Base-by-base conservation (phyloP, 2,113 vertebrate species). In the Lanius ludovicianus region DNA sequence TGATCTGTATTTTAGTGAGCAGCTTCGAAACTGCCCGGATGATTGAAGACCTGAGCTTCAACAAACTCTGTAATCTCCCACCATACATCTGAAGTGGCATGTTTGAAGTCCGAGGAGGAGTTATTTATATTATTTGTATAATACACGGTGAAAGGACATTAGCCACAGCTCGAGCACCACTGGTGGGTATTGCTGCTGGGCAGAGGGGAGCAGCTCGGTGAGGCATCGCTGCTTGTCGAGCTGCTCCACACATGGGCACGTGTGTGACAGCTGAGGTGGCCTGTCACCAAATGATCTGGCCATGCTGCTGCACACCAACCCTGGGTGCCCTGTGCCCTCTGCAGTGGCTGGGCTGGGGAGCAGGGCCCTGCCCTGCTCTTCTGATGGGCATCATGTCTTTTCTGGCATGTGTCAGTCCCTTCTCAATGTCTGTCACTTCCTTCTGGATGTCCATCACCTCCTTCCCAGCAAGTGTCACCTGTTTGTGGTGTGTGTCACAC, bases 61-160 rank as follows among this genome's bases (percentile, higher is more conserved):
- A 97, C 98, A 98, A 98, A 98, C 98, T 97, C 97, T 96, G 97
- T 97, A 97, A 98, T 97, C 98, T 98, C 98, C 98, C 94, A 88
- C 97, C 96, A 98, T 98, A 98, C 98, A 98, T 98, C 98, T 98
- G 97, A 98, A 96, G 92, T 97, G 98, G 97, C 97, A 98, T 98
- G 98, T 99, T 98, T 98, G 98, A 98, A 99, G 97, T 97, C 97
- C 33, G 55, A 79, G 95, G 97, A 97, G 64, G 96, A 97, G 97
- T 98, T 98, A 98, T 98, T 98, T 98, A 98, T 96, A 95, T 96
- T 97, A 98, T 98, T 97, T 98, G 97, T 97, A 94, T 96, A 97
- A 94, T 90, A 62, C 87, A 91, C 64, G 19, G 94, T 87, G 96
- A 97, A 96, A 98, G 97, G 98, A 98, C 98, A 97, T 97, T 95